A percentile compares a stretch with the other conserved stretches of the same genome.
These are phyloP conservation scores for Eucriotettix oculatus DNA, from an alignment of 2,888 invertebrate genomes.

Conservation along the genomic window DNA sequence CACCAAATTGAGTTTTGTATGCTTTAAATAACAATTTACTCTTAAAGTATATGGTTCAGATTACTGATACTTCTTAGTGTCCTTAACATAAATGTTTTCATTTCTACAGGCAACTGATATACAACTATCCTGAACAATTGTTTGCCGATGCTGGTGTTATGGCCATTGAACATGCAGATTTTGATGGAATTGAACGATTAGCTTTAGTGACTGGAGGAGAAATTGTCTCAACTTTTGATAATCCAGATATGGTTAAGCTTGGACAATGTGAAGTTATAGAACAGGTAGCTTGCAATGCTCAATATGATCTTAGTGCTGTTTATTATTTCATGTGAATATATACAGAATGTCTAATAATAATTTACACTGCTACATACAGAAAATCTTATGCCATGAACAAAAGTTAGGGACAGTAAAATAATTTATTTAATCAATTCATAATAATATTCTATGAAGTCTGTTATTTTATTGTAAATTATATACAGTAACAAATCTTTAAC, in stretches of 20 bases:
- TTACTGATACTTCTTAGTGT: no score
- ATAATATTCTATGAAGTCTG: no score
- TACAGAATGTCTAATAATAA: background rate
- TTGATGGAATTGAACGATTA: conserved; percentile 94
- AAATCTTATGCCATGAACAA: no score
- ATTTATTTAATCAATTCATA: no score
- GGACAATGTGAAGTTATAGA: conserved; percentile 92
- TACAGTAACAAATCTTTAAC: no score
- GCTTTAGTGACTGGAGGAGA: conserved; percentile 96
- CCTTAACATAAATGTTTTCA: background rate
- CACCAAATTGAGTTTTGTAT: background rate
- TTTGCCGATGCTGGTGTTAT: conserved; percentile 96
- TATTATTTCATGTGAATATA: conserved; percentile 3
- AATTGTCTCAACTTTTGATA: conserved; percentile 95
- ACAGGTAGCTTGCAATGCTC: conserved; percentile 40
- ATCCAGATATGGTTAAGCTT: conserved; percentile 77
- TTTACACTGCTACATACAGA: no score
- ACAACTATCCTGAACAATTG: conserved; percentile 98
- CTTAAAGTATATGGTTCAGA: no score
- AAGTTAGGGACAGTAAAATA: no score
- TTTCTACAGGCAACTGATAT: conserved; percentile 72
- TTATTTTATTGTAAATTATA: no score
- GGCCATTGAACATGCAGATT: conserved; percentile 99
- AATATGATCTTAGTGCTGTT: background rate
- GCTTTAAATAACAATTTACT: background rate